Percentiles rank a stretch among this genome's conserved stretches.
These are phyloP conservation scores for Oscheius sp. DNA, from an alignment of 2,888 invertebrate species.

Conservation along the genomic window DNA sequence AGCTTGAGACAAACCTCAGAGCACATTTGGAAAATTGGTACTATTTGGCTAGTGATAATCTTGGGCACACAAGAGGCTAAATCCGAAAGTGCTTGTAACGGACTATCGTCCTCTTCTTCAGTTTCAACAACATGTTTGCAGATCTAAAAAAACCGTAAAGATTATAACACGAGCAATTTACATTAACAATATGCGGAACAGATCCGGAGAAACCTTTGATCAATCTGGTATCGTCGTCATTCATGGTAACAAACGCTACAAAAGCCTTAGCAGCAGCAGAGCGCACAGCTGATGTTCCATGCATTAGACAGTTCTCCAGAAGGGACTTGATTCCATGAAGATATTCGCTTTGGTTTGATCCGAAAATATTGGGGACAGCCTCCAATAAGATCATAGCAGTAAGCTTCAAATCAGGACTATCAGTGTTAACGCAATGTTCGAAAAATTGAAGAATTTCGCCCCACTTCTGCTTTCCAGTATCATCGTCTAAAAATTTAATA, in stretches of 20 bases:
- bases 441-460: slow-evolving; percentile 89
- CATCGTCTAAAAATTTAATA: slow-evolving; percentile 51
- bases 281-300: slow-evolving; percentile 73
- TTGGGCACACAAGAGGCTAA: slow-evolving; percentile 92
- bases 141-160: slow-evolving; percentile 76
- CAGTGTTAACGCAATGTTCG: slow-evolving; percentile 91
- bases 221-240: slow-evolving; percentile 91
- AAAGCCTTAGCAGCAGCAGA: slow-evolving; percentile 78
- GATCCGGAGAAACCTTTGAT: slow-evolving; percentile 80
- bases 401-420: slow-evolving; percentile 87
- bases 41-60: slow-evolving; percentile 89
- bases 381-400: slow-evolving; percentile 93
- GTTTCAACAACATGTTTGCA: slow-evolving; percentile 86
- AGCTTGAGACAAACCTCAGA: slow-evolving; percentile 78
- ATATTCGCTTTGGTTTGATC: slow-evolving; percentile 91
- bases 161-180: not conserved
- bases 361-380: slow-evolving; percentile 95
- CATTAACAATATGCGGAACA: slow-evolving; percentile 32
- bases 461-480: slow-evolving; percentile 65
- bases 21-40: slow-evolving; percentile 87
- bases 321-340: slow-evolving; percentile 85
- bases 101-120: slow-evolving; percentile 83
- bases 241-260: slow-evolving; percentile 85
- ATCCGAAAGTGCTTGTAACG: slow-evolving; percentile 92
- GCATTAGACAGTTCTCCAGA: slow-evolving; percentile 46